These are phyloP conservation scores for Leptinotarsa rubiginosa DNA, from an alignment of 2,888 invertebrate species.

Conservation along the genomic window DNA sequence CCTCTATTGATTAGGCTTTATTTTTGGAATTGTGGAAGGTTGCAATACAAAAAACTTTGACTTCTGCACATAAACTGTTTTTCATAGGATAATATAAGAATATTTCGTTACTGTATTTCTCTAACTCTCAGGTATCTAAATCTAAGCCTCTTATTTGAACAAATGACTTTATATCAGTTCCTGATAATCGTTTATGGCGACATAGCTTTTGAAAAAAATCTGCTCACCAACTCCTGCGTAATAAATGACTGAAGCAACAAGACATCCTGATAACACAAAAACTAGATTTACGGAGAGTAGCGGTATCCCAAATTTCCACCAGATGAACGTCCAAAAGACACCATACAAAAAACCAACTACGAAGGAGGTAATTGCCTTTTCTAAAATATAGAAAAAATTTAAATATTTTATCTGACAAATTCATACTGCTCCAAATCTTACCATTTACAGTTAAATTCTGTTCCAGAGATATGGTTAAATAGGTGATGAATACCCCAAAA, in stretches of 20 bases:
- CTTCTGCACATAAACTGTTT: too few relatives aligned
- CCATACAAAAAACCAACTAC: slow-evolving; percentile 72
- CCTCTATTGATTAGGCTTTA: too few relatives aligned
- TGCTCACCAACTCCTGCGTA: slow-evolving; percentile 53
- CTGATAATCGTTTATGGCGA: background rate
- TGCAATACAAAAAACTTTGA: too few relatives aligned
- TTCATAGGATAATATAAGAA: too few relatives aligned
- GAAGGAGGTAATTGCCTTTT: slow-evolving; percentile 67
- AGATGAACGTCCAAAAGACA: slow-evolving; percentile 72
- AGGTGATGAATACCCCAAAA: slow-evolving; percentile 70
- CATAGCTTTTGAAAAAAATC: slow-evolving; percentile 17
- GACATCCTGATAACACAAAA: slow-evolving; percentile 73
- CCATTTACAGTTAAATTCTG: slow-evolving; percentile 39
- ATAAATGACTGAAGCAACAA: slow-evolving; percentile 68
- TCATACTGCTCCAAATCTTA: slow-evolving; percentile 17
- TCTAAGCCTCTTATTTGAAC: too few relatives aligned
- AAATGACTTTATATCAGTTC: too few relatives aligned
- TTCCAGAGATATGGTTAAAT: slow-evolving; percentile 59
- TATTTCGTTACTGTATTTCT: too few relatives aligned
- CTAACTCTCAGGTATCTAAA: too few relatives aligned
- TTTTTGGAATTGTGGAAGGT: too few relatives aligned
- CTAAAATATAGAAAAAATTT: slow-evolving; percentile 63
- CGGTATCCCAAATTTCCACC: slow-evolving; percentile 74
- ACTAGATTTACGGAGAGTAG: slow-evolving; percentile 72
- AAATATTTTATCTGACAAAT: background rate